Base-by-base conservation (phyloP, 1,140 invertebrate genomes). In the Glomeris maerens region DNA sequence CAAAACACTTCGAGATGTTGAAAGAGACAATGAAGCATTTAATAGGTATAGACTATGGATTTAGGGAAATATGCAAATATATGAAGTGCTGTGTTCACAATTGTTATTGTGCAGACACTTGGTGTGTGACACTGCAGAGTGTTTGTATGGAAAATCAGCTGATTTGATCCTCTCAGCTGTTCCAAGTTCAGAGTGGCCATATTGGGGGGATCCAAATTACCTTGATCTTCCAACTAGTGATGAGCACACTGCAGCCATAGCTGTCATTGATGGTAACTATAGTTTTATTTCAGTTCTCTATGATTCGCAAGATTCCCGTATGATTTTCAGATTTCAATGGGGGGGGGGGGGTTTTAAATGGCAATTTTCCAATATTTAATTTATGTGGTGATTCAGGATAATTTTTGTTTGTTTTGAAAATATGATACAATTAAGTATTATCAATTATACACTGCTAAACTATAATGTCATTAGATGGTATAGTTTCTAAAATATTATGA, bases 1-100 rank as follows among this genome's bases (percentile, higher is more conserved):
- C 20, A 42, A 42, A 17, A 42, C 40, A 7, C 40, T 42, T 4
- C 4, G 5, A 42, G 40, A 42, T 10, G 40, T 42, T 5, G 40
- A 42, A 21, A 17, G 40, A 5, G 25, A 42, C 25, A 42, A 42
- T 17, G 40, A 42, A 42, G 40, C 40, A 10, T 42, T 42, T 42
- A 42, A 42, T 21, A 4, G 40, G 40, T 42, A 21, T 4, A 21
- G 5, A 7, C 20, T 42, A 7, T 21, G 25, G 17, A 42, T 42
- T 7, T 42, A 25, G 31, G 40, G 10, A 42, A 4, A 42, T 5
- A 25, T 21, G 5, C 17, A 42, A 42, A 42, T 42, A 5, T 17
- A n/a, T n/a, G n/a, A n/a, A n/a, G n/a, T n/a, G n/a, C n/a, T n/a
- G n/a, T n/a, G n/a, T n/a, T n/a, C n/a, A n/a, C n/a, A n/a, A n/a